Base-by-base conservation (phyloP, 1,140 invertebrate genomes). In the Dendroctonus valens region DNA sequence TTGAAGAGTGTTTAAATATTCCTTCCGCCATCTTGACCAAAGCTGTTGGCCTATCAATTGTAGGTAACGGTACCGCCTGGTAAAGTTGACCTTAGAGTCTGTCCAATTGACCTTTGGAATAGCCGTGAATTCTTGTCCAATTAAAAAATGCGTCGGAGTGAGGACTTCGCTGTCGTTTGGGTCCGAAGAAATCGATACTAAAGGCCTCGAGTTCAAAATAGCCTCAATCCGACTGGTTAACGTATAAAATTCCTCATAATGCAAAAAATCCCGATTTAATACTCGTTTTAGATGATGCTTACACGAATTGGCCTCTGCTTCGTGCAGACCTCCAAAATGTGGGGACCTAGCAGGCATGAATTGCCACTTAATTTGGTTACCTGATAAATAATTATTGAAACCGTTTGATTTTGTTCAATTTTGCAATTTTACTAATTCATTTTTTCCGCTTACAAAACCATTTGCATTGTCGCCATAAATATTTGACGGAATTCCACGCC, bases 81-180 rank as follows among this genome's bases (percentile, higher is more conserved):
- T 49, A n/a, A 44, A 60, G 54, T 70, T 72, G 12, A 54, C 52
- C n/a, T n/a, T n/a, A 11, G 41, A 44, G 6, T 68, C 42, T 15
- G 11, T 48, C 3, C 73, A 8, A 41, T 75, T 72, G 37, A 69
- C 69, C 60, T 72, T 73, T 7, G 76, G 77, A 77, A 69, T 41
- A 64, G 71, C 63, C 50, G 64, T 64, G 74, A 78, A 49, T 71
- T 74, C 67, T n/a, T 68, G 50, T 8, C 70, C 68, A 8, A 68
- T 70, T 50, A 77, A 55, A 65, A 79, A 77, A 69, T 79, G 76
- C 3, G 49, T 3, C 26, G 26, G 26, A 26, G 26, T 26, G 26
- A 26, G 26, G 3, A 26, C 26, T 26, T 26, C 26, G 26, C 26
- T 26, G 26, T 26, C 26, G 26, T 26, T 26, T 26, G 26, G 26